Percentiles rank a stretch among this genome's conserved stretches.
Conservation (phyloP, 2,797 vertebrate genomes). For the Menidia menidia region DNA sequence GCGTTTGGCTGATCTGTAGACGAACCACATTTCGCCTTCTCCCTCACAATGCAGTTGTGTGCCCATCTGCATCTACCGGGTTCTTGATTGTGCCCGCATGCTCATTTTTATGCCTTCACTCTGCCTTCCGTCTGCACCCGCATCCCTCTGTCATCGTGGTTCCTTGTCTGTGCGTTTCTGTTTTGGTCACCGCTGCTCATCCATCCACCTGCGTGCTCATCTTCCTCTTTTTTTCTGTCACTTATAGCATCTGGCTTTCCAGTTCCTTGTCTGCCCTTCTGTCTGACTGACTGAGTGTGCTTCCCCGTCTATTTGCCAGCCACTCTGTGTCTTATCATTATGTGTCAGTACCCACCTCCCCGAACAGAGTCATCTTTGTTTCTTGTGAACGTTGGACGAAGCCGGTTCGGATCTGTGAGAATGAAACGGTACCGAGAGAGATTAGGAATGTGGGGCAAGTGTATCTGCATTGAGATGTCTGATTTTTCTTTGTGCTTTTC, state of each 20-base stretch:
- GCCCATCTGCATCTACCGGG: slow-evolving; percentile 18
- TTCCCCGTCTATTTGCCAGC: slow-evolving; percentile 39
- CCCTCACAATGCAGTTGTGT: slow-evolving; percentile 39
- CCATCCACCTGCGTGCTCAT: slow-evolving; percentile 1
- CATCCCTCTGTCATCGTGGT: neutral
- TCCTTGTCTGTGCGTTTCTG: slow-evolving; percentile 4
- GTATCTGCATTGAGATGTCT: too few species aligned
- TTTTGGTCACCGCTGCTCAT: slow-evolving; percentile 16
- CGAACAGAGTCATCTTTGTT: slow-evolving; percentile 5
- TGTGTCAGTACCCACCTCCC: slow-evolving; percentile 12
- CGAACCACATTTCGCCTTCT: slow-evolving; percentile 6
- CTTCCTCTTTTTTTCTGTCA: slow-evolving; percentile 17
- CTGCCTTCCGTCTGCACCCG: neutral
- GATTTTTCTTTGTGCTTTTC: too few species aligned
- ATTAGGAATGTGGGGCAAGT: too few species aligned
- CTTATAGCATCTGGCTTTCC: slow-evolving; percentile 18
- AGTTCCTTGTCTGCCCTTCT: slow-evolving; percentile 16
- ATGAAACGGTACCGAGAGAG: too few species aligned
- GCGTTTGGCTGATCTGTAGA: slow-evolving; percentile 34
- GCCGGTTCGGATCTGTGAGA: neutral
- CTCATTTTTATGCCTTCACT: slow-evolving; percentile 1
- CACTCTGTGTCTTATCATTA: slow-evolving; percentile 33
- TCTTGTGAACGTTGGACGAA: slow-evolving; percentile 13
- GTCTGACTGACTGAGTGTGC: slow-evolving; percentile 38
- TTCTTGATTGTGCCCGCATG: slow-evolving; percentile 12